Evolutionary conservation across 1,140 invertebrate genomes (phyloP), one percentile per base, ranked within the genome.

Genomic region (Globodera ellingtonae): DNA sequence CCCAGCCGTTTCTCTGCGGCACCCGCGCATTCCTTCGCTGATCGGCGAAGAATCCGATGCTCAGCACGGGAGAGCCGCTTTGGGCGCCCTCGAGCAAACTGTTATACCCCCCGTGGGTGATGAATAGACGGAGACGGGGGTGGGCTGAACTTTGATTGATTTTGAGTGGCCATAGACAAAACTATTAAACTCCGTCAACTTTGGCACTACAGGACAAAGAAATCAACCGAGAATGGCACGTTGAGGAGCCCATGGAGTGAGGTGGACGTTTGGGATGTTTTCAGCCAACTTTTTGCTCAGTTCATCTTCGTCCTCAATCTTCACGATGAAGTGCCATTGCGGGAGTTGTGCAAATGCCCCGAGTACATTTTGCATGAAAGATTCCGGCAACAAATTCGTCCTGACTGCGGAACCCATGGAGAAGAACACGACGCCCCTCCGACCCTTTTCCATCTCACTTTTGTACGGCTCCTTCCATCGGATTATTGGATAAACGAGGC

Each of bases 21-120:
- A 79, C 50, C 50, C 24, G 21, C n/a, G 35, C 44, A 79, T 81
- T 81, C 44, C 74, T 69, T 48, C 71, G 48, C 75, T 81, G 80
- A 35, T 81, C 80, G 5, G 70, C 78, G 67, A 79, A 79, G 62
- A 81, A 81, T 52, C 78, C 75, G 48, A 80, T 80, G 8, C 66
- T 72, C 9, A 81, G 35, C 13, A 81, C 21, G 24, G 75, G 75
- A 44, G 47, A 9, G 18, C 56, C 78, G 13, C 50, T 46, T 21
- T 62, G n/a, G 35, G 79, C 73, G 48, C 66, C 6, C 47, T 73
- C 75, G 9, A 77, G 50, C 69, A 77, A 67, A 67, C 59, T 69
- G 48, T 80, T 80, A 56, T 80, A 80, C 1, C 79, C 79, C 48
- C 79, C 79, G 73, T 80, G 79, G 66, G 73, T 80, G 44, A 80